These are phyloP conservation scores for Gadus macrocephalus DNA, from an alignment of 2,113 vertebrate species.

Conservation along the genomic window DNA sequence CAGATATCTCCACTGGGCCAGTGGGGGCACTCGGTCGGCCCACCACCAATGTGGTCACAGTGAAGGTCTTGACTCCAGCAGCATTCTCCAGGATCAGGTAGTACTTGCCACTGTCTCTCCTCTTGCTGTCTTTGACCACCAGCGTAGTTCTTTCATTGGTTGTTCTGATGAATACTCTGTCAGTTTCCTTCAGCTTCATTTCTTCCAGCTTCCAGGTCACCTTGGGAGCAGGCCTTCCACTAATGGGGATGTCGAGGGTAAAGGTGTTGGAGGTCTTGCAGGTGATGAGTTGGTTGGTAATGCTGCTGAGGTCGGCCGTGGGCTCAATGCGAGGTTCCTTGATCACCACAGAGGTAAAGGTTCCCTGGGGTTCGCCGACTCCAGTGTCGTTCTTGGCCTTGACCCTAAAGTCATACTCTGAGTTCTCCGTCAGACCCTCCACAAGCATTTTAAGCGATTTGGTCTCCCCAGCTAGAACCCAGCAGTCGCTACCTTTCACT, in stretches of 20 bases:
- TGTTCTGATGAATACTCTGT: conserved; percentile 85
- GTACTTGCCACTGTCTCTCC: conserved; percentile 95
- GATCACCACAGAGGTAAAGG: conserved; percentile 90
- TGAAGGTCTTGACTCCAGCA: conserved; percentile 90
- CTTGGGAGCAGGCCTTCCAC: conserved; percentile 90
- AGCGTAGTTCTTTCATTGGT: conserved; percentile 87
- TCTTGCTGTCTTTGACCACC: conserved; percentile 90
- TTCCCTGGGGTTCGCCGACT: conserved; percentile 89
- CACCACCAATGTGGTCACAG: conserved; percentile 86
- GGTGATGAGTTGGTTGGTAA: conserved; percentile 92
- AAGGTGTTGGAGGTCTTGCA: conserved; percentile 88
- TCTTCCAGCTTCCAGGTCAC: conserved; percentile 97
- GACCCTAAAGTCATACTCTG: conserved; percentile 94
- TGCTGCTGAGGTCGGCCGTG: conserved; percentile 93
- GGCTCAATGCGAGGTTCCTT: conserved; percentile 96
- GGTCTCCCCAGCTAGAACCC: conserved; percentile 83
- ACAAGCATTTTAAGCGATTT: conserved; percentile 87
- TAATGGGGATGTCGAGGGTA: conserved; percentile 93
- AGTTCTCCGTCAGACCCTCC: conserved; percentile 87
- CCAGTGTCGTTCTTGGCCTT: conserved; percentile 93
- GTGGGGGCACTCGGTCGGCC: conserved; percentile 86
- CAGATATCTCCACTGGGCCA: conserved; percentile 88
- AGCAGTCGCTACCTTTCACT: conserved; percentile 83
- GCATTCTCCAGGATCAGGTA: conserved; percentile 91
- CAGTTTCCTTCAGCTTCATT: conserved; percentile 96